Conservation (phyloP, 37 sponge, comb jelly and placozoan species). For the Hormiphora californensis region DNA sequence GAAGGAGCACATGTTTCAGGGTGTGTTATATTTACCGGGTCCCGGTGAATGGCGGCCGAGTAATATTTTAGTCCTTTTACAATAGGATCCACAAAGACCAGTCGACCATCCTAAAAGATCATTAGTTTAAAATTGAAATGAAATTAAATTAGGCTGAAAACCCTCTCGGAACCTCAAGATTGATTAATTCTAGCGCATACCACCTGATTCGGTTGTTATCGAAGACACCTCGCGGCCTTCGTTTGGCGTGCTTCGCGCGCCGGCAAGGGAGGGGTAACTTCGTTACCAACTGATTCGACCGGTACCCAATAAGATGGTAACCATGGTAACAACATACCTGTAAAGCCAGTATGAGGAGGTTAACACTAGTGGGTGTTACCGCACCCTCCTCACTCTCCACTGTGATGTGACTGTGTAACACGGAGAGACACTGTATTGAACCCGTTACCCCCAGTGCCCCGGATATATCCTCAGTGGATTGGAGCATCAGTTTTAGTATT, state of each 20-base stretch:
- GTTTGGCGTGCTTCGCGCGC: too few relatives aligned
- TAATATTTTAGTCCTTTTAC: conserved; percentile 50
- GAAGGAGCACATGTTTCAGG: background rate
- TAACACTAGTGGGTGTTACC: conserved; percentile 41
- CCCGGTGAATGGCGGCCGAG: background rate
- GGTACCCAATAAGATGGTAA: too few relatives aligned
- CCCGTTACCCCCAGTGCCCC: conserved; percentile 21
- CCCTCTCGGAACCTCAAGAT: too few relatives aligned
- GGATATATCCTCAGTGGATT: conserved; percentile 28
- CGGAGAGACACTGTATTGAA: conserved; percentile 43
- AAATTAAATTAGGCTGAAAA: background rate
- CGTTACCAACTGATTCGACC: too few relatives aligned
- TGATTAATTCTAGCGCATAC: too few relatives aligned
- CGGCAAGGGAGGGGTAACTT: too few relatives aligned
- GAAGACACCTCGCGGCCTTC: too few relatives aligned
- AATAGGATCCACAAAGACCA: conserved; percentile 37
- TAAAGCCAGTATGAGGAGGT: conserved; percentile 2
- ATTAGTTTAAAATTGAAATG: background rate
- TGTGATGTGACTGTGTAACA: conserved; percentile 47
- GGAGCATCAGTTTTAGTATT: conserved; percentile 19
- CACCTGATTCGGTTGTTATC: too few relatives aligned
- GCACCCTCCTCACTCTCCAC: conserved; percentile 43
- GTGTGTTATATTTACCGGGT: background rate
- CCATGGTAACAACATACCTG: too few relatives aligned
- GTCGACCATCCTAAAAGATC: conserved; percentile 6